These are phyloP conservation scores for Tenualosa thibaudeaui DNA, from an alignment of 2,797 vertebrate species.

Conservation along the genomic window DNA sequence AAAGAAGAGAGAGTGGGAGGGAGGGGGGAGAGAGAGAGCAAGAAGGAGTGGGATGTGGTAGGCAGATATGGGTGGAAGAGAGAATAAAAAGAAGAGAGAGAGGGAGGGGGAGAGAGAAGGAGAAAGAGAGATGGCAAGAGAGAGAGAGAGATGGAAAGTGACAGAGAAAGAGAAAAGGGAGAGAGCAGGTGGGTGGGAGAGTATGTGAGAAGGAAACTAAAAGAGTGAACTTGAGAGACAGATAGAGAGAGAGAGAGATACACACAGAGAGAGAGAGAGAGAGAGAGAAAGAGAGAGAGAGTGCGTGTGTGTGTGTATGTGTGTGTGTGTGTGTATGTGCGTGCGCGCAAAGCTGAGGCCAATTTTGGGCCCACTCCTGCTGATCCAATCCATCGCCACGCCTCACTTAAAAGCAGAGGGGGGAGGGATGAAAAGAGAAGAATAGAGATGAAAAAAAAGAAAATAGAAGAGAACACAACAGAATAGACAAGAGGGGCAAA, in stretches of 20 bases:
- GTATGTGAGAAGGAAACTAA: background rate
- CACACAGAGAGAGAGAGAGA: background rate
- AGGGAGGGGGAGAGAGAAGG: too few species aligned
- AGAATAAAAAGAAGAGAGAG: background rate
- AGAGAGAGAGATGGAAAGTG: too few species aligned
- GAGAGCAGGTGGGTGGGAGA: background rate
- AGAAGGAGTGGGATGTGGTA: background rate
- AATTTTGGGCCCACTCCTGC: conserved; percentile 6
- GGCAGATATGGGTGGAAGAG: background rate
- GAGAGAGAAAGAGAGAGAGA: background rate
- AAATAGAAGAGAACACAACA: background rate
- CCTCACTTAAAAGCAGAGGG: background rate
- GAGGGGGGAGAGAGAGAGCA: background rate
- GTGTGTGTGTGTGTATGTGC: background rate
- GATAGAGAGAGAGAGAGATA: too few species aligned
- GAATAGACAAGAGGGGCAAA: background rate
- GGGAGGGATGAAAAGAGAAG: background rate
- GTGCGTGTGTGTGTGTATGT: background rate
- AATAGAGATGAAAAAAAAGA: background rate
- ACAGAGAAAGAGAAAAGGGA: background rate
- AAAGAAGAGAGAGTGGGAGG: background rate
- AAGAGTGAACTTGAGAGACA: background rate
- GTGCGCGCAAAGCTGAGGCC: background rate
- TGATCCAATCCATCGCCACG: background rate
- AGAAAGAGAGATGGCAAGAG: background rate